Evolutionary conservation across 2,888 invertebrate species (phyloP), one percentile per base, ranked within the genome.

Genomic region (Metalampra italica): DNA sequence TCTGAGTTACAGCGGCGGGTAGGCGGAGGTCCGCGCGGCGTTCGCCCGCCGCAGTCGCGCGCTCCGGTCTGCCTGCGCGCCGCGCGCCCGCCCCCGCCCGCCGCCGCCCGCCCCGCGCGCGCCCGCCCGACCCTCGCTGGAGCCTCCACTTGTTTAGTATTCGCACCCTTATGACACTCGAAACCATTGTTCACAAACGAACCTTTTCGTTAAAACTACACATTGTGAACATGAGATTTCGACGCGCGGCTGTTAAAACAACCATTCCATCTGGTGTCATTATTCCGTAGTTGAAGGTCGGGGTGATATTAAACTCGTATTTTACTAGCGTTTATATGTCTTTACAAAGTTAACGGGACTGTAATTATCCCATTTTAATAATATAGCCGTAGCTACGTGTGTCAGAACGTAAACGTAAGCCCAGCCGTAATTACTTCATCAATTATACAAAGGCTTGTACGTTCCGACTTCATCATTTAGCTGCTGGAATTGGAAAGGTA

Each of bases 81-180:
- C 55, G 53, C 59, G 68, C 53, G 60, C 54, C 56, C 53, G 46
- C 37, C 54, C 54, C 59, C 58, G 64, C 65, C 72, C 66, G 68
- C 68, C 66, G 59, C 53, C 50, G 52, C 55, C 38, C 67, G 65
- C 68, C 60, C 56, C 59, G 34, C 34, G 34, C n/a, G n/a, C n/a
- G n/a, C n/a, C n/a, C n/a, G n/a, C n/a, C n/a, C n/a, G n/a, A n/a
- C n/a, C n/a, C n/a, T n/a, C n/a, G 3, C 36, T 11, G 15, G 73
- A 80, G 75, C 78, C 80, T 82, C 78, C 76, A 75, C 75, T 82
- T 82, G 84, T 77, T 85, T 80, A 81, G 77, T 76, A 78, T 86
- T 85, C 83, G 83, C 85, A 81, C 86, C 86, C 85, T 86, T 86
- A 85, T 86, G 84, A 86, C 82, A 88, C 86, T 86, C 71, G 75